Percentiles rank a stretch among this genome's conserved stretches.
phyloP scores from a whole-genome alignment of 1,140 invertebrate genomes.

The Drosophila albomicans region DNA sequence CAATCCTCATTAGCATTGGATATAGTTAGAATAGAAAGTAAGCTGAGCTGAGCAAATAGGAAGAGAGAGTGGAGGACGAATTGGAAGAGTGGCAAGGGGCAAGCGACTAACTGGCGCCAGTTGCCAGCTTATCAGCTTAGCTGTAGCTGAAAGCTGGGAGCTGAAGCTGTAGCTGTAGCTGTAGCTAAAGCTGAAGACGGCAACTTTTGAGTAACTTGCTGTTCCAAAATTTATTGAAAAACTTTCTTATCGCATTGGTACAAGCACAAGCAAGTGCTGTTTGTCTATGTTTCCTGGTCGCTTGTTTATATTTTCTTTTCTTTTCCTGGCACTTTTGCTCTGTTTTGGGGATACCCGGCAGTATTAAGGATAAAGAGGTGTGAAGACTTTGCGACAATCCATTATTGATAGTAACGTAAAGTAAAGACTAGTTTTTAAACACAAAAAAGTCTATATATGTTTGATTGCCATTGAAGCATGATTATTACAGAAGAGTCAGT shows the following conservation, averaged over 20 bases:
- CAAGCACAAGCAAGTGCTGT: conserved; percentile 64
- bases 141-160: not conserved
- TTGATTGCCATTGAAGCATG: too few relatives aligned
- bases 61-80: too few relatives aligned
- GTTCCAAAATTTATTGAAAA: conserved; percentile 82
- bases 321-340: not conserved
- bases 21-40: conserved; percentile 8
- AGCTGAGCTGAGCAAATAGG: not conserved
- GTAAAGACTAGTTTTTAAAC: too few relatives aligned
- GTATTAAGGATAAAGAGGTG: not conserved
- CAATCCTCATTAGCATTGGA: conserved; percentile 68
- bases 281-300: conserved; percentile 47
- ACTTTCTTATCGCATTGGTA: conserved; percentile 82
- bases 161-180: not conserved
- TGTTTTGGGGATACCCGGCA: not conserved
- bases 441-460: too few relatives aligned
- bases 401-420: too few relatives aligned
- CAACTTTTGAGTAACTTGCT: conserved; percentile 75
- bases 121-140: conserved; percentile 68
- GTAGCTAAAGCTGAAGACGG: conserved; percentile 37
- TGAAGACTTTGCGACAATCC: not conserved
- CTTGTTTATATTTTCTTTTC: conserved; percentile 47
- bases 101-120: conserved; percentile 49
- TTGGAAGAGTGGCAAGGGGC: not conserved
- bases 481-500: too few relatives aligned